These are phyloP conservation scores for Anorthoa munda DNA, from an alignment of 2,888 invertebrate species.

Conservation along the genomic window DNA sequence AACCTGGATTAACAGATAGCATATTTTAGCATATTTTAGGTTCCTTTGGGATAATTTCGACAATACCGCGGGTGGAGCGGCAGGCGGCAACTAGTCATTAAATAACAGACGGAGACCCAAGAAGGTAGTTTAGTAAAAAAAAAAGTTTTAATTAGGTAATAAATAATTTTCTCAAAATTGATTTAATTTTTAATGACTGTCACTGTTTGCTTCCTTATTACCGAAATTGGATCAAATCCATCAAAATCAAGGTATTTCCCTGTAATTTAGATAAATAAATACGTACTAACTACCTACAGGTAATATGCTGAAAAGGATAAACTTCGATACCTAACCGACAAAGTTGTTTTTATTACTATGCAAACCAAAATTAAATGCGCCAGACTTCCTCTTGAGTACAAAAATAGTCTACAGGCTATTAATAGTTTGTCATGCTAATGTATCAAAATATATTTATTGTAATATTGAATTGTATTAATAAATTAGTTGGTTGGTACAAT, in stretches of 20 bases:
- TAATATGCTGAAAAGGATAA: not conserved
- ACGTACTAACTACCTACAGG: not conserved
- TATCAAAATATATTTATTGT: not conserved
- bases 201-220: slow-evolving; percentile 13
- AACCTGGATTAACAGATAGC: no score
- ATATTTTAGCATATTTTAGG: no score
- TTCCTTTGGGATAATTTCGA: no score
- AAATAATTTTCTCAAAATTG: not conserved
- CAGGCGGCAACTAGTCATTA: no score
- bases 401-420: not conserved
- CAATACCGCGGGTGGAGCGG: no score
- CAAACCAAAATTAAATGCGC: slow-evolving; percentile 1
- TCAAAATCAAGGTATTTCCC: slow-evolving; percentile 30
- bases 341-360: not conserved
- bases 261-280: not conserved
- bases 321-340: not conserved
- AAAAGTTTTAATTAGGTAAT: no score
- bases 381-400: not conserved
- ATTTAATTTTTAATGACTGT: not conserved
- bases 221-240: slow-evolving; percentile 7
- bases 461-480: not conserved
- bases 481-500: not conserved
- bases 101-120: no score
- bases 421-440: not conserved
- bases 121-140: no score